Evolutionary conservation across 2,113 vertebrate genomes (phyloP), one percentile per base, ranked within the genome.

Genomic region (Larimichthys crocea): DNA sequence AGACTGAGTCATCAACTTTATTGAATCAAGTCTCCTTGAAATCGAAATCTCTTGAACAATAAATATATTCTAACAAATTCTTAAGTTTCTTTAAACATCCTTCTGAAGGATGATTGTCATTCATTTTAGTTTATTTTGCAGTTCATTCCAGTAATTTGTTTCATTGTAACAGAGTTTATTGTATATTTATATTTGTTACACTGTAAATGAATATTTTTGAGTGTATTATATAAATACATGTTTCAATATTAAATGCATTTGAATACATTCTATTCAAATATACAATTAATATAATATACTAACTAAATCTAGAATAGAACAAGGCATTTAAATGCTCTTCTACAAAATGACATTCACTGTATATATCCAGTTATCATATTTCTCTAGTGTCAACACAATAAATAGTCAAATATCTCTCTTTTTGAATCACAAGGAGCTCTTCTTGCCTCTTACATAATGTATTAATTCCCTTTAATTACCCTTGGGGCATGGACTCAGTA

Each of bases 381-480:
- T 3, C 29, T 69, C 7, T 10, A 3, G n/a, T 40, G 49, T 55
- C 22, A 68, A 31, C 22, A 56, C 3, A 3, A 4, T 50, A 35
- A 83, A 31, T 3, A 10, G 15, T 17, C 19, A 61, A 48, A 49
- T 49, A 22, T 50, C 16, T 12, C 12, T 6, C 22, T 40, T 20
- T 24, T 20, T 6, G 4, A 75, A 60, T 69, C 17, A 71, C 5
- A 29, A 10, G 24, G 48, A 76, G n/a, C 44, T 80, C 10, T 63
- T 9, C 20, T 29, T 56, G 9, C 5, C 42, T 62, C 57, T 74
- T 86, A 57, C 60, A 69, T 79, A 35, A 75, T 83, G 74, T 60
- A 75, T 83, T 57, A 29, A 49, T 72, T 73, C 22, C 3, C n/a
- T 46, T 53, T 76, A 76, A 79, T 81, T 46, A 82, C 46, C 67